phyloP scores from a whole-genome alignment of 2,797 vertebrate genomes.

The Chaunax sp. region DNA sequence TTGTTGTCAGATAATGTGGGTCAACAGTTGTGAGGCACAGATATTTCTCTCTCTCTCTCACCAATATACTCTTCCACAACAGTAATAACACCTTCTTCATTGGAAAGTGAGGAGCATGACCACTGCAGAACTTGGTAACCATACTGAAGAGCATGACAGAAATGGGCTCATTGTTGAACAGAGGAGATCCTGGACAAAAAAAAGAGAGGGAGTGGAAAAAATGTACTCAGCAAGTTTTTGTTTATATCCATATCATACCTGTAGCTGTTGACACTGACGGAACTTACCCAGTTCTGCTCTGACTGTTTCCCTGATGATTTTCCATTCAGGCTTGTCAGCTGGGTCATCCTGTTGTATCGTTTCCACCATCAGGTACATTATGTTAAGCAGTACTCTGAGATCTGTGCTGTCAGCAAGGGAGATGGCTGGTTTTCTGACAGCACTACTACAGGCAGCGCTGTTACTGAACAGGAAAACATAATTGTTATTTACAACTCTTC shows the following conservation, averaged over 20 bases:
- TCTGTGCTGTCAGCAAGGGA: conserved; percentile 98
- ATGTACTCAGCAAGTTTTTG: neutral
- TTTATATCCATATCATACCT: neutral
- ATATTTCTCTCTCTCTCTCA: conserved; percentile 69
- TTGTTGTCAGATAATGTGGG: neutral
- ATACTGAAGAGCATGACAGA: conserved; percentile 98
- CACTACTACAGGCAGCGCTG: conserved; percentile 96
- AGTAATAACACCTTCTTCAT: conserved; percentile 98
- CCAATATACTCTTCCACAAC: conserved; percentile 97
- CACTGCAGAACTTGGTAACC: conserved; percentile 99
- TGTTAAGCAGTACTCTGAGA: conserved; percentile 95
- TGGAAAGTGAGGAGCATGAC: conserved; percentile 97
- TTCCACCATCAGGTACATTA: conserved; percentile 98
- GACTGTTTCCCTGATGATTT: conserved; percentile 91
- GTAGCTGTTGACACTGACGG: neutral
- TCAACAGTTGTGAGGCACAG: neutral
- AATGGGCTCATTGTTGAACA: conserved; percentile 95
- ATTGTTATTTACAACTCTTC: neutral
- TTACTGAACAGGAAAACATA: conserved; percentile 82
- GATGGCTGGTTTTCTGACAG: conserved; percentile 97
- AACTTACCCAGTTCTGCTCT: conserved; percentile 90
- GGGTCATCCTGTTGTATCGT: conserved; percentile 92
- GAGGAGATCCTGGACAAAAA: conserved; percentile 85
- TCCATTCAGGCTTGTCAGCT: conserved; percentile 92
- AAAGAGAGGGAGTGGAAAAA: neutral